These are phyloP conservation scores for Trilocha varians DNA, from an alignment of 2,888 invertebrate genomes.

Conservation along the genomic window DNA sequence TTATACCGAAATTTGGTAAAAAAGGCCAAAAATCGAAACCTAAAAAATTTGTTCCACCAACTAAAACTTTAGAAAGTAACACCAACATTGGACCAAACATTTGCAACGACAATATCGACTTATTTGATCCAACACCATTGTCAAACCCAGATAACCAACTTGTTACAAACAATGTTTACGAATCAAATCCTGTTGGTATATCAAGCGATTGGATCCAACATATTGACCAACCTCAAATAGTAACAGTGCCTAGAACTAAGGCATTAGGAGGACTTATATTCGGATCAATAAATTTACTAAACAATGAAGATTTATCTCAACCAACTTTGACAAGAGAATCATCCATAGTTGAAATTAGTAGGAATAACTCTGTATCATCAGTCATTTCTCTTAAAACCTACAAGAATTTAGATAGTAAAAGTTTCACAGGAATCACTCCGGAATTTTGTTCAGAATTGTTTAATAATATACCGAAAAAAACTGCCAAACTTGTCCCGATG, in stretches of 20 bases:
- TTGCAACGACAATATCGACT: background rate
- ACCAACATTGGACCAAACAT: background rate
- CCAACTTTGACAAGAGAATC: conserved; percentile 15
- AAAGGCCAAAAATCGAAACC: conserved; percentile 17
- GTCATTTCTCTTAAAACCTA: conserved; percentile 42
- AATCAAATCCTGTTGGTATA: background rate
- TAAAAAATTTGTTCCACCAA: conserved; percentile 40
- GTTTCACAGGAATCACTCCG: conserved; percentile 25
- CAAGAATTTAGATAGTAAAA: conserved; percentile 45
- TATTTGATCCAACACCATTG: background rate
- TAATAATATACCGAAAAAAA: too few species aligned
- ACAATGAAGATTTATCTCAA: conserved; percentile 28
- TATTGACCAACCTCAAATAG: too few species aligned
- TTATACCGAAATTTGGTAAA: conserved; percentile 31
- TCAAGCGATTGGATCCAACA: background rate
- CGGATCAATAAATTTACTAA: conserved; percentile 39
- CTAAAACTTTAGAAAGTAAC: background rate
- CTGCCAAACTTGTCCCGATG: conserved; percentile 29
- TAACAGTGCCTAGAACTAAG: too few species aligned
- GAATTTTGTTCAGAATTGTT: too few species aligned
- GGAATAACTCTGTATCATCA: conserved; percentile 32
- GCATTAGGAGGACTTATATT: conserved; percentile 33
- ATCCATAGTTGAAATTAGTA: conserved; percentile 17
- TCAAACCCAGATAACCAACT: background rate
- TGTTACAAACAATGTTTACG: background rate